Conservation (phyloP, 2,113 vertebrate genomes). For the Synchiropus splendidus region DNA sequence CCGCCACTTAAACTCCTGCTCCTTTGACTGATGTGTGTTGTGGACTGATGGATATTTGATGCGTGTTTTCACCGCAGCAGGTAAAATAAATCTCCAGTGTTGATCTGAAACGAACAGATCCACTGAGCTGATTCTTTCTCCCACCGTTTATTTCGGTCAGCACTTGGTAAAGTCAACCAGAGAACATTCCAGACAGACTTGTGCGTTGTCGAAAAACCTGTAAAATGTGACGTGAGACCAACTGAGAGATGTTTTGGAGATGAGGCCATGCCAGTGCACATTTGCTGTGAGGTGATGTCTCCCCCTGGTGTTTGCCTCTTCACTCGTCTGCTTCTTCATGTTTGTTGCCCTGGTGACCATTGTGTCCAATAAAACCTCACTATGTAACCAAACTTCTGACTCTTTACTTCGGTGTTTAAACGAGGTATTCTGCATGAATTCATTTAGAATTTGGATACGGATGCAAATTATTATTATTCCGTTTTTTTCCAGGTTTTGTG, state of each 20-base stretch:
- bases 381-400: conserved; percentile 41
- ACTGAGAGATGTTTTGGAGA: conserved; percentile 9
- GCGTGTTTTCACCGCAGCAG: conserved; percentile 9
- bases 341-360: conserved; percentile 61
- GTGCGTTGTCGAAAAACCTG: conserved; percentile 2
- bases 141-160: conserved; percentile 7
- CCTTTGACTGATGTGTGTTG: conserved; percentile 14
- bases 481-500: too few species aligned
- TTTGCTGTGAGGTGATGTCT: conserved; percentile 40
- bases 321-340: conserved; percentile 50
- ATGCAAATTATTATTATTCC: too few species aligned
- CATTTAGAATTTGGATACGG: too few species aligned
- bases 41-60: conserved; percentile 30
- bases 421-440: too few species aligned
- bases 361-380: conserved; percentile 65
- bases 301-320: conserved; percentile 57
- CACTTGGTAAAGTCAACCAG: conserved; percentile 4
- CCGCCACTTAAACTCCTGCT: conserved; percentile 11
- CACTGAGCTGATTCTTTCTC: conserved; percentile 17
- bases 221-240: too few species aligned
- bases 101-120: too few species aligned
- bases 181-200: conserved; percentile 33
- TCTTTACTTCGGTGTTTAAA: not conserved
- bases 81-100: conserved; percentile 1
- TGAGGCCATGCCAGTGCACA: conserved; percentile 10